Base-by-base conservation (phyloP, 2,113 vertebrate genomes). In the Sisor rabdophorus region DNA sequence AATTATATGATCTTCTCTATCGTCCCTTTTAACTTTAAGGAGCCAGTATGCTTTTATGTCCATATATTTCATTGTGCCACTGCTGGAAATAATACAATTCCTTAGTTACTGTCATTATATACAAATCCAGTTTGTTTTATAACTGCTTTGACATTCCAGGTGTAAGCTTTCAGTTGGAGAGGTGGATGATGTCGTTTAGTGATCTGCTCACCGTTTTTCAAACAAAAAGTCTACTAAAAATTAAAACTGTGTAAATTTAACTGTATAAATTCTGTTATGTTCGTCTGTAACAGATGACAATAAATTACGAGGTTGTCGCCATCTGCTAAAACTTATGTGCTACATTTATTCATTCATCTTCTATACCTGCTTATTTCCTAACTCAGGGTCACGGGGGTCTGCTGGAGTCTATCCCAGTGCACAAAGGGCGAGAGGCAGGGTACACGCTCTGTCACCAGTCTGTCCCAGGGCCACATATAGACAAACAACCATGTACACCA, bases 221-320 rank as follows among this genome's bases (percentile, higher is more conserved):
- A 79, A 58, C 77, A 79, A 72, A 73, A 79, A 75, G 67, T 80
- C 70, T 71, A 79, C 78, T 10, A 79, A 74, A 83, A 76, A 64
- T 71, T 56, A 75, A 52, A 78, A 75, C 65, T 70, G 73, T 75
- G 36, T n/a, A n/a, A n/a, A n/a, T n/a, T n/a, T n/a, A n/a, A n/a
- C n/a, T n/a, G n/a, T n/a, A n/a, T n/a, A n/a, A n/a, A n/a, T n/a
- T n/a, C n/a, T 73, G 82, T 65, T 56, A 4, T 53, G 61, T 74
- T 69, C 79, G 58, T 61, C 65, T 75, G 61, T 70, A 72, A 67
- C 71, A 40, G 65, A 73, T 70, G 71, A 73, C 70, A 40, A 19
- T 71, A 52, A 32, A 52, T 47, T 47, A 65, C 69, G 28, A 69
- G 69, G 47, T 64, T 58, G 47, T 22, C 30, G 17, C 50, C 71